Percentiles rank a stretch among this genome's conserved stretches.
Evolutionary conservation across 2,888 invertebrate genomes (phyloP).

Genomic region (Digitonthophagus gazella): DNA sequence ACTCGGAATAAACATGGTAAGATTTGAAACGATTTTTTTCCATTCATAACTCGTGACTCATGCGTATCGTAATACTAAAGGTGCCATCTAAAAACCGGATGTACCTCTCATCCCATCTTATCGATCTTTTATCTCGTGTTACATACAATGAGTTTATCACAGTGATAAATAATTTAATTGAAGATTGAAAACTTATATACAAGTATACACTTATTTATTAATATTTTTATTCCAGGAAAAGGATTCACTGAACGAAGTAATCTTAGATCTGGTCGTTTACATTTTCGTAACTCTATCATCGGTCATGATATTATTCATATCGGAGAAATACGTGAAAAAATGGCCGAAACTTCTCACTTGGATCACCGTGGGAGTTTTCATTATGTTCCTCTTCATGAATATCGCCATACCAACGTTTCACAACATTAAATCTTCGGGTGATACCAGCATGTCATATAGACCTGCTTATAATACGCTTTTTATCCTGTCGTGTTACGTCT

Average conservation of each 20-base stretch:
- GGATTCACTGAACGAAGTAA: constrained; percentile 18
- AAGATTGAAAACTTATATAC: no score
- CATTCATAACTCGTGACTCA: no score
- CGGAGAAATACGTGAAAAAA: constrained; percentile 46
- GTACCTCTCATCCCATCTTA: no score
- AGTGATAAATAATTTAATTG: no score
- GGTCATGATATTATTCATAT: constrained; percentile 51
- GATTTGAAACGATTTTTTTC: constrained; percentile 19
- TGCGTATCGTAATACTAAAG: no score
- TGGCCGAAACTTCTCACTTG: constrained; percentile 40
- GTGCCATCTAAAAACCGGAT: no score
- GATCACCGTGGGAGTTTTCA: constrained; percentile 49
- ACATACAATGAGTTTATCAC: no score
- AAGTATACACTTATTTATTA: no score
- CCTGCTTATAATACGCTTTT: constrained; percentile 72
- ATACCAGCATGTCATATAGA: constrained; percentile 49
- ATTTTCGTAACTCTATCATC: constrained; percentile 50
- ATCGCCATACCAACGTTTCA: constrained; percentile 66
- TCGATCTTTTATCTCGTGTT: no score
- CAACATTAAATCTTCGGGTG: constrained; percentile 47
- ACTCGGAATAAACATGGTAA: constrained; percentile 34
- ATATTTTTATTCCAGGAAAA: constrained; percentile 33
- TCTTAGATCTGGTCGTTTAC: constrained; percentile 53
- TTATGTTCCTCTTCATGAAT: constrained; percentile 57
- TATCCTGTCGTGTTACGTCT: constrained; percentile 77